Base-by-base conservation (phyloP, 2,888 invertebrate species). In the Carterocephalus palaemon region DNA sequence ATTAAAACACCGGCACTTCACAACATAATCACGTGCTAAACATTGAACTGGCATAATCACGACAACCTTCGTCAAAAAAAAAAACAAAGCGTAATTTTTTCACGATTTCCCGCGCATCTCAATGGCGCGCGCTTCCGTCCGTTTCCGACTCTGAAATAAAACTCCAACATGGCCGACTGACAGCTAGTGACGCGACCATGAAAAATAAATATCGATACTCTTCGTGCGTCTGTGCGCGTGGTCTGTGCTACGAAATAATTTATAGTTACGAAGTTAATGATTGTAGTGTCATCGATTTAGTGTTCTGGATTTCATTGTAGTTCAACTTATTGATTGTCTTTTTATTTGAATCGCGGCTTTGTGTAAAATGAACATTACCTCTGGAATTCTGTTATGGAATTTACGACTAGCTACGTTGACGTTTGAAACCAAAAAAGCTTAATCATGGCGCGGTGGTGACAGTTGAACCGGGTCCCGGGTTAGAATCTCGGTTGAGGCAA, bases 111-210 rank as follows among this genome's bases (percentile, higher is more conserved):
- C 69, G 63, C 77, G 70, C 64, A 52, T 42, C 61, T 56, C 64
- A 45, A 59, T 54, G 60, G 60, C 80, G 78, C 74, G 69, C 70
- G 77, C 60, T 73, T 73, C 73, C 72, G 70, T 57, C 68, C 62
- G 70, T 62, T 66, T 76, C 72, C 76, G 73, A 71, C 78, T 83
- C 83, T 80, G 77, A 80, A 83, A 83, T 83, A 82, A 75, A 70
- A 67, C 72, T 75, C 68, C 77, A 81, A 80, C 62, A 83, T 83
- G 82, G 83, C 80, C 51, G 70, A 55, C 62, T 53, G 56, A 58
- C 51, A 51, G 33, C 33, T 13, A 24, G 37, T 26, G 26, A 20
- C 33, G 46, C 17, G 24, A 9, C 22, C 29, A 24, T 40, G 33
- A 29, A 39, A 46, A 33, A 29, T 23, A 7, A 13, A 26, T 46